Base-by-base conservation (phyloP, 2,113 vertebrate genomes). In the Neodon shergylaensis region DNA sequence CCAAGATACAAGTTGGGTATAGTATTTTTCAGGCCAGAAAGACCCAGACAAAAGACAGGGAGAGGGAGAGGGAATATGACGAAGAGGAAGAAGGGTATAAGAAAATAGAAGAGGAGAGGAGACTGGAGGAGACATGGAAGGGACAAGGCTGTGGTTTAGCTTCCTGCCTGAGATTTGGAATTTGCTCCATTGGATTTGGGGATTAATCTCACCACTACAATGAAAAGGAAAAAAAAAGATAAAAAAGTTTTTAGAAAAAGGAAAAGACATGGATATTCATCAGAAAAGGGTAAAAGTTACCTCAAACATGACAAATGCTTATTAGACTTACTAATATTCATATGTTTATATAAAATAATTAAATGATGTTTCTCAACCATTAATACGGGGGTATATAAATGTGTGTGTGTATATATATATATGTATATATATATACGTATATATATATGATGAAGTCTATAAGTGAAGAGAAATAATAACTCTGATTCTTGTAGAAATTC, bases 401-500 rank as follows among this genome's bases (percentile, higher is more conserved):
- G 54, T 54, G 14, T 54, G 14, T 54, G 13, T 54, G 14, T 54
- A 3, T 54, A 4, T 54, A 6, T 47, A 6, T 47, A 6, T 47
- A 1, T 47, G 4, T 49, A 10, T 49, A 49, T 26, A 24, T 61
- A 76, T 8, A 12, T 58, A n/a, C n/a, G n/a, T n/a, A 54, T 58
- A 14, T 58, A 19, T 79, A 17, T 21, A 21, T 68, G 63, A 66
- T 47, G 28, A 44, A 84, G 84, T 93, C 9, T 91, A 2, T 91
- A 24, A 44, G 14, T 74, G 28, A 91, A 91, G 54, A 72, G 36
- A 88, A 88, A 91, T 10, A 86, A 14, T 63, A 2, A 77, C 7
- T 91, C 6, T 90, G 63, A 74, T 91, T 39, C 7, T 61, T 49
- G 7, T 39, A 93, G 47, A 14, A 89, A 88, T 93, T 94, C 78